phyloP scores from a whole-genome alignment of 2,113 vertebrate species.

The Platanista minor region DNA sequence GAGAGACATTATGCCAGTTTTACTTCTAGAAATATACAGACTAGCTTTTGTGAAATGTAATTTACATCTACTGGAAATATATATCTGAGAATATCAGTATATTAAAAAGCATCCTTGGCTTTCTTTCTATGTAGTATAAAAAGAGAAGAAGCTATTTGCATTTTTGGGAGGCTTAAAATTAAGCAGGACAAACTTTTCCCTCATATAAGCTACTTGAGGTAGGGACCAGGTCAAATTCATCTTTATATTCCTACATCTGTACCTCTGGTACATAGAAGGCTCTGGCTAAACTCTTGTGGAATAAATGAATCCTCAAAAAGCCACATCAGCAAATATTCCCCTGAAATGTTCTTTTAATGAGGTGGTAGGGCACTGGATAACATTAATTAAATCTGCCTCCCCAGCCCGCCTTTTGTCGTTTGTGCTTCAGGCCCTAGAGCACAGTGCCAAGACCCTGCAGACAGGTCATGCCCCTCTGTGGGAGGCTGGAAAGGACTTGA shows the following conservation, averaged over 20 bases:
- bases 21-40: slow-evolving; percentile 11
- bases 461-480: not conserved
- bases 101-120: slow-evolving; percentile 30
- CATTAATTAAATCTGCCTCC: not conserved
- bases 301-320: slow-evolving; percentile 37
- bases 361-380: not conserved
- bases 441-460: not conserved
- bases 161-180: slow-evolving; percentile 22
- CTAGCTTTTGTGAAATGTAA: slow-evolving; percentile 20
- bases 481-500: not conserved
- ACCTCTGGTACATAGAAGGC: not conserved
- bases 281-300: not conserved
- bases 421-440: not conserved
- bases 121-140: slow-evolving; percentile 25
- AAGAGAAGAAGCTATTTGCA: not conserved
- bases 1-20: not conserved
- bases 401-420: not conserved
- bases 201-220: slow-evolving; percentile 32
- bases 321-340: not conserved
- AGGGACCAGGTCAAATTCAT: not conserved
- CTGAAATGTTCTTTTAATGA: not conserved
- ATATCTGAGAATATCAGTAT: not conserved
- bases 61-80: slow-evolving; percentile 35
- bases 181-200: not conserved
- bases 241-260: not conserved